Evolutionary conservation across 2,113 vertebrate genomes (phyloP).

Genomic region (Paraplagusia blochii): DNA sequence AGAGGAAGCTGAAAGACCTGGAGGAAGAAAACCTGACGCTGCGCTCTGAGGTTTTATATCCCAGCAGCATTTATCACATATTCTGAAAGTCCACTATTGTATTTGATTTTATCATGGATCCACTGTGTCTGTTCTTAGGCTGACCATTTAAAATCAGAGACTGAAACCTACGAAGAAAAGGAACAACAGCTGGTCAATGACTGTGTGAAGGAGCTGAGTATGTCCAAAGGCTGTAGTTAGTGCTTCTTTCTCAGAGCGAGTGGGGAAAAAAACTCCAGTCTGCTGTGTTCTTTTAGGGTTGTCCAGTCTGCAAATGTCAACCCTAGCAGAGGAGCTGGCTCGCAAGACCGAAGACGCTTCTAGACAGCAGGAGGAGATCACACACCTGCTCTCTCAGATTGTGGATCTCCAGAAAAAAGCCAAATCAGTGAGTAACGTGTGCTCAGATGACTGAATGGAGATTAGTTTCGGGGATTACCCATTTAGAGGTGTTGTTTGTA

Average conservation of each 20-base stretch:
- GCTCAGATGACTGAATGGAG: too few species aligned
- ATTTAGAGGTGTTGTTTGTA: not conserved
- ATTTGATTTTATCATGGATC: not conserved
- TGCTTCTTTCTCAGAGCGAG: not conserved
- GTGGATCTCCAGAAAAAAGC: conserved; percentile 96
- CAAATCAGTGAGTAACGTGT: conserved; percentile 81
- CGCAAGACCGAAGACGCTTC: conserved; percentile 95
- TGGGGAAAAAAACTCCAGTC: not conserved
- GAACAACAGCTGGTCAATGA: conserved; percentile 97
- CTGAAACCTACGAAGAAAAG: conserved; percentile 94
- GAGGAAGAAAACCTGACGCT: conserved; percentile 95
- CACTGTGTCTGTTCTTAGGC: conserved; percentile 73
- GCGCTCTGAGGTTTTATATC: conserved; percentile 84
- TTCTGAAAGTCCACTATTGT: too few species aligned
- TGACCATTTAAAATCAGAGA: conserved; percentile 93
- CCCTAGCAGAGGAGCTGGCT: conserved; percentile 90
- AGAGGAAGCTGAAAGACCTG: conserved; percentile 92
- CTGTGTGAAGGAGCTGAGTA: conserved; percentile 97
- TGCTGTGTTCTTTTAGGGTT: conserved; percentile 71
- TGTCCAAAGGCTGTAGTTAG: conserved; percentile 35
- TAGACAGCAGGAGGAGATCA: conserved; percentile 97
- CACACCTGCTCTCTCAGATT: conserved; percentile 93
- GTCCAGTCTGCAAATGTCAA: conserved; percentile 90
- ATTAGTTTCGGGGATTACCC: too few species aligned
- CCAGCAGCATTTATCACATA: not conserved